Base-by-base conservation (phyloP, 2,797 vertebrate species). In the Acanthiza pusilla region DNA sequence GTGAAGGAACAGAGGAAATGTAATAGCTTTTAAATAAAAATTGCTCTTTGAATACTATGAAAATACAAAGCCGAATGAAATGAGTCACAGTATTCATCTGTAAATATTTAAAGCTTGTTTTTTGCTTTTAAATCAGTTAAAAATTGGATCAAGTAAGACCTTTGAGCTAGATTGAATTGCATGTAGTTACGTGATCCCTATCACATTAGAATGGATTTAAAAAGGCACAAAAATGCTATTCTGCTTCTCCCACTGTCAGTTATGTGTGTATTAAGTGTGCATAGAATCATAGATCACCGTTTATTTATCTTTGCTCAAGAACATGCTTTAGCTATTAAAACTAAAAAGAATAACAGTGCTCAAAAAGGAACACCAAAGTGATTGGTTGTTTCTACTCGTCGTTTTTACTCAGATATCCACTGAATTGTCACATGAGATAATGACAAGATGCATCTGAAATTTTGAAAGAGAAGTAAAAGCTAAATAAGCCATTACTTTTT, bases 31-130 rank as follows among this genome's bases (percentile, higher is more conserved):
- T 66, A 60, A 88, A 76, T 67, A 90, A 82, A 85, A 63, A 67
- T 40, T 91, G 38, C 50, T 75, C 62, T 87, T 87, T 67, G 50
- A 90, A 29, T 55, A 78, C 67, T 74, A 30, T 21, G 32, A 79
- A 91, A 82, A 91, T n/a, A 79, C 21, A 84, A 82, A 94, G 58
- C 82, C 95, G 88, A 92, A 90, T 91, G 73, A 94, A 94, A 68
- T 50, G 47, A 93, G 18, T 67, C 48, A 17, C 26, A 29, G 40
- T 29, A 50, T 71, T 90, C 22, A 93, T 78, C 66, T 88, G 76
- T 83, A 94, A 94, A 88, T 86, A 81, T 21, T 27, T 38, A 78
- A 91, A 74, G 45, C 70, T 88, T 62, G 10, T 25, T 62, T 92
- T 91, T 93, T 90, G 62, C 66, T 91, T 84, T 93, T 73, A 80